Evolutionary conservation across 2,113 vertebrate species (phyloP).

Genomic region (Atherinomorus stipes): DNA sequence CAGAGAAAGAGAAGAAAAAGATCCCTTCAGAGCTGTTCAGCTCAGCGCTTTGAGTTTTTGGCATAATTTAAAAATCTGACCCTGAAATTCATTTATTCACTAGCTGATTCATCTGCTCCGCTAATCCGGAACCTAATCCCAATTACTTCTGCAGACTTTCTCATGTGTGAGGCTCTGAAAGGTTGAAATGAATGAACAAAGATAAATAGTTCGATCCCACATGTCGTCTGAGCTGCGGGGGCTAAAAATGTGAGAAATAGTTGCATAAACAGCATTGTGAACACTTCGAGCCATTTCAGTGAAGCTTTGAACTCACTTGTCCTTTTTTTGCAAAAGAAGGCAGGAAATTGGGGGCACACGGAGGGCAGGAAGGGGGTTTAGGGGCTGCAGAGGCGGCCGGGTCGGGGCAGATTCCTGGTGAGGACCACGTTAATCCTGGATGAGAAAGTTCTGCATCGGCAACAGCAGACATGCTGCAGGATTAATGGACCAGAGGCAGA

Average conservation of each 20-base stretch:
- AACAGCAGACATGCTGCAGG: not conserved
- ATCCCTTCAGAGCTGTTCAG: no score
- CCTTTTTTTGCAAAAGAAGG: not conserved
- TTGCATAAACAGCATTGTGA: not conserved
- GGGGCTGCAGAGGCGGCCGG: not conserved
- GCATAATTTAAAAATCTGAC: no score
- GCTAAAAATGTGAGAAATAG: slow-evolving; percentile 16
- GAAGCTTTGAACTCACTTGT: slow-evolving; percentile 35
- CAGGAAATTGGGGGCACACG: slow-evolving; percentile 30
- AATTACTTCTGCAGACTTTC: slow-evolving; percentile 1
- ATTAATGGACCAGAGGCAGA: not conserved
- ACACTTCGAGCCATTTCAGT: no score
- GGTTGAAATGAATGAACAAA: slow-evolving; percentile 4
- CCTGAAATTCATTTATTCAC: no score
- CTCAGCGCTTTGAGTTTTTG: no score
- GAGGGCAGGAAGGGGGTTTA: slow-evolving; percentile 13
- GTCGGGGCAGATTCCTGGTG: not conserved
- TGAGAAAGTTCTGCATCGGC: not conserved
- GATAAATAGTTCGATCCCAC: slow-evolving; percentile 1
- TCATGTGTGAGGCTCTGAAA: not conserved
- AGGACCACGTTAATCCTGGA: not conserved
- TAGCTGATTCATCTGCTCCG: not conserved
- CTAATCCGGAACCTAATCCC: slow-evolving; percentile 9
- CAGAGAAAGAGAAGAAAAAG: no score
- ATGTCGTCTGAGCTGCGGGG: no score